Conservation (phyloP, 1,140 invertebrate species). For the Ephestia elutella region DNA sequence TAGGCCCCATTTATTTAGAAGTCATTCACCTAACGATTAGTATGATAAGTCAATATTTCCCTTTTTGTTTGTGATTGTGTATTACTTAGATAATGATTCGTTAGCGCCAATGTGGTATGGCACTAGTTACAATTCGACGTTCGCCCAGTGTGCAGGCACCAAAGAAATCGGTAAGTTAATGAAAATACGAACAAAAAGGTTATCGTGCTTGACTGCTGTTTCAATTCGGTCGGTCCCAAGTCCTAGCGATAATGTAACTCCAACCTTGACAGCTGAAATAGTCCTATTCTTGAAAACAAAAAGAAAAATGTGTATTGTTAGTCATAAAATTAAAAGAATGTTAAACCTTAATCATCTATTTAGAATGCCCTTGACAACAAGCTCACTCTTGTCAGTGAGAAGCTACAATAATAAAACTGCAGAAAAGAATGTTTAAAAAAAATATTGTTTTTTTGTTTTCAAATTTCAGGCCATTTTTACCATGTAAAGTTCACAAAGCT, state of each 20-base stretch:
- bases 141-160: constrained; percentile 68
- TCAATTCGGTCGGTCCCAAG: not conserved
- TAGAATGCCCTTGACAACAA: too few relatives aligned
- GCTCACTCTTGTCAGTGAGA: too few relatives aligned
- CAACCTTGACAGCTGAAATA: constrained; percentile 16
- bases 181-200: constrained; percentile 28
- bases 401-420: too few relatives aligned
- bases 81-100: constrained; percentile 63
- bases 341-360: too few relatives aligned
- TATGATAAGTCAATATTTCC: constrained; percentile 64
- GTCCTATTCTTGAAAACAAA: not conserved
- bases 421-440: too few relatives aligned
- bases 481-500: too few relatives aligned
- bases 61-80: constrained; percentile 68
- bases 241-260: too few relatives aligned
- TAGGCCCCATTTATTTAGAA: not conserved
- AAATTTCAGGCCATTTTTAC: too few relatives aligned
- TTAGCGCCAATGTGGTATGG: constrained; percentile 68
- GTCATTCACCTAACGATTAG: constrained; percentile 36
- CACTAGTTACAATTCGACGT: constrained; percentile 70
- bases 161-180: constrained; percentile 65
- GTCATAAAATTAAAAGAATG: too few relatives aligned
- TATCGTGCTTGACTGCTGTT: constrained; percentile 15
- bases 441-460: too few relatives aligned
- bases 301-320: too few relatives aligned